Conservation (phyloP, 2,113 vertebrate genomes). For the Channa maculata region DNA sequence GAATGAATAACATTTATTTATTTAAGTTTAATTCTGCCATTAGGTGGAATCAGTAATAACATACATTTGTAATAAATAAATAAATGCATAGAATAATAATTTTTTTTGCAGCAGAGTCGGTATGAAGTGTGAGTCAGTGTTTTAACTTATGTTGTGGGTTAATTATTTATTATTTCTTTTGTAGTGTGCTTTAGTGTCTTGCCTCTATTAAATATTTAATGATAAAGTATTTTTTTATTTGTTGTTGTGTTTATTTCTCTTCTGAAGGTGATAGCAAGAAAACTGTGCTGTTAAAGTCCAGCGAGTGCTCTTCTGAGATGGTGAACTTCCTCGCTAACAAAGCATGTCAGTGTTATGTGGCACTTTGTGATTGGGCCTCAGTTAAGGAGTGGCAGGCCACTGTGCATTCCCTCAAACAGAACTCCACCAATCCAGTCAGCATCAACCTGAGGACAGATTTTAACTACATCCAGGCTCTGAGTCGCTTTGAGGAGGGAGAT, state of each 20-base stretch:
- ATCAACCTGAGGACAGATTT: slow-evolving; percentile 94
- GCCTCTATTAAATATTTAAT: too few species aligned
- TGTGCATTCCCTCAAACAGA: slow-evolving; percentile 90
- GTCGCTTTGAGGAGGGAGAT: slow-evolving; percentile 93
- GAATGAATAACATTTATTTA: neutral
- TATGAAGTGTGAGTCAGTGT: too few species aligned
- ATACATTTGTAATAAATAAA: too few species aligned
- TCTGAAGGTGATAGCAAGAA: slow-evolving; percentile 90
- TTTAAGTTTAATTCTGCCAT: too few species aligned
- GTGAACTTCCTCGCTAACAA: slow-evolving; percentile 96
- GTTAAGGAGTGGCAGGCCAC: slow-evolving; percentile 96
- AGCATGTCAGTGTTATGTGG: slow-evolving; percentile 93
- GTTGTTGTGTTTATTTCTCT: too few species aligned
- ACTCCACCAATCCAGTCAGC: slow-evolving; percentile 82
- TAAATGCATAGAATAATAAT: too few species aligned
- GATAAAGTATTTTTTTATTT: too few species aligned
- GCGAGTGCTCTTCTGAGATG: slow-evolving; percentile 93
- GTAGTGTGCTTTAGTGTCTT: too few species aligned
- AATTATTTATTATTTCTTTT: too few species aligned
- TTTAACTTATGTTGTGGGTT: too few species aligned
- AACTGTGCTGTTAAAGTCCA: slow-evolving; percentile 92
- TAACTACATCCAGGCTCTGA: slow-evolving; percentile 96
- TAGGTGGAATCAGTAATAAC: too few species aligned
- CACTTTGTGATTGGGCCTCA: slow-evolving; percentile 93
- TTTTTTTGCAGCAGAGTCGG: too few species aligned